These are phyloP conservation scores for Hyles lineata DNA, from an alignment of 2,888 invertebrate species.

Conservation along the genomic window DNA sequence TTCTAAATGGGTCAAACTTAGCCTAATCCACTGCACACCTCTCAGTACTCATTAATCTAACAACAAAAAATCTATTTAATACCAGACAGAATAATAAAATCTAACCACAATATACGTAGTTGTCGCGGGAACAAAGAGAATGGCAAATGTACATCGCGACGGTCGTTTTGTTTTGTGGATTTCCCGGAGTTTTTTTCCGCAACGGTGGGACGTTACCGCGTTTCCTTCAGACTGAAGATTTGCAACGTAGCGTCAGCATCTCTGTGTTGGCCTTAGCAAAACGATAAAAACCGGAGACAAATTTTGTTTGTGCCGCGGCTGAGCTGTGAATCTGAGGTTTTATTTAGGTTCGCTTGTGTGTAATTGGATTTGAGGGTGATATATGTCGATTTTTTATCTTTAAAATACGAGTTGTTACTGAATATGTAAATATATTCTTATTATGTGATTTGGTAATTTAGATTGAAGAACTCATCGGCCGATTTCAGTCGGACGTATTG, in stretches of 20 bases:
- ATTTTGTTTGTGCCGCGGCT: constrained; percentile 16
- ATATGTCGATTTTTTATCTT: neutral
- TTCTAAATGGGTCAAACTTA: no score
- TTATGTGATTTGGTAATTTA: no score
- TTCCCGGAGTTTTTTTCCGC: constrained; percentile 39
- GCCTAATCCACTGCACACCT: no score
- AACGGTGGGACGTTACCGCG: constrained; percentile 29
- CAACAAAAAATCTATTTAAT: neutral
- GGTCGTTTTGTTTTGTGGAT: constrained; percentile 42
- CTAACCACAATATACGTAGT: constrained; percentile 29
- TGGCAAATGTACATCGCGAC: constrained; percentile 20
- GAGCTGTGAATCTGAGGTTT: constrained; percentile 12
- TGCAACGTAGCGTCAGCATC: constrained; percentile 25
- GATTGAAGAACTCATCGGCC: no score
- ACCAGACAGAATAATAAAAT: constrained; percentile 2
- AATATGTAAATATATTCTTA: no score
- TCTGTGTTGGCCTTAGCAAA: constrained; percentile 16
- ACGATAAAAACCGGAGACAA: constrained; percentile 4
- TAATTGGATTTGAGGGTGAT: neutral
- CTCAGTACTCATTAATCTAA: no score
- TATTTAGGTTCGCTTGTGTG: neutral
- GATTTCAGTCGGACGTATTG: no score
- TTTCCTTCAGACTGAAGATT: constrained; percentile 30
- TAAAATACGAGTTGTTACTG: no score
- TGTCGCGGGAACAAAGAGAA: constrained; percentile 23